Evolutionary conservation across 2,113 vertebrate genomes (phyloP), one percentile per base, ranked within the genome.

Genomic region (Ranitomeya imitator): DNA sequence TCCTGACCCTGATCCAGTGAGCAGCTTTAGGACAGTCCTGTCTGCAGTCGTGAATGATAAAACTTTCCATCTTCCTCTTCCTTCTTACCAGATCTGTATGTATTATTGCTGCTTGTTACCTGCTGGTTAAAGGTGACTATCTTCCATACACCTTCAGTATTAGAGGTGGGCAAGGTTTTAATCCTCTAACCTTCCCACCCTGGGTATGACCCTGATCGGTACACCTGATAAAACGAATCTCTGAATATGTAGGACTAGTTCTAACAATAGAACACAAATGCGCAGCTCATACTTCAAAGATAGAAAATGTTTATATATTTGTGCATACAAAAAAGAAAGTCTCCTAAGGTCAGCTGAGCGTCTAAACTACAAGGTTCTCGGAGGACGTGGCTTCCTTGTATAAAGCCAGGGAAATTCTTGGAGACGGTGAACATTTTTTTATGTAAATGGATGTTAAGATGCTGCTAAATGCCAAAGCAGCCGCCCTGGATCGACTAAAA

Each of bases 381-480:
- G 77, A 87, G 45, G 86, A 87, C 86, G 86, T 87, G 86, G 77
- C 78, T 80, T 80, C 76, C 86, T 80, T 69, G 31, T 69, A 57
- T 54, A 45, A 80, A 18, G 86, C 86, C 86, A 87, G 86, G 61
- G 15, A 87, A 71, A 87, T 86, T 87, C 77, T 87, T 87, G 86
- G 77, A 87, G 63, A 3, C 86, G 4, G 52, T 59, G 77, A 86
- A 79, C 51, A 26, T 69, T 71, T 79, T 23, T 71, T 76, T 86
- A 1, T 71, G 77, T 59, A 87, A 54, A 67, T 77, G 86, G 86
- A 87, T 87, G 86, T 81, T 80, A 87, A 87, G 86, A 87, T 52
- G 61, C 61, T 80, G 63, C 59, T 54, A n/a, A 59, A 87, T 87
- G 86, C 86, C 86, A 87, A 87, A 87, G 78, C 86, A 87, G 86